phyloP scores from a whole-genome alignment of 2,113 vertebrate species.

The Dicrurus megarhynchus region DNA sequence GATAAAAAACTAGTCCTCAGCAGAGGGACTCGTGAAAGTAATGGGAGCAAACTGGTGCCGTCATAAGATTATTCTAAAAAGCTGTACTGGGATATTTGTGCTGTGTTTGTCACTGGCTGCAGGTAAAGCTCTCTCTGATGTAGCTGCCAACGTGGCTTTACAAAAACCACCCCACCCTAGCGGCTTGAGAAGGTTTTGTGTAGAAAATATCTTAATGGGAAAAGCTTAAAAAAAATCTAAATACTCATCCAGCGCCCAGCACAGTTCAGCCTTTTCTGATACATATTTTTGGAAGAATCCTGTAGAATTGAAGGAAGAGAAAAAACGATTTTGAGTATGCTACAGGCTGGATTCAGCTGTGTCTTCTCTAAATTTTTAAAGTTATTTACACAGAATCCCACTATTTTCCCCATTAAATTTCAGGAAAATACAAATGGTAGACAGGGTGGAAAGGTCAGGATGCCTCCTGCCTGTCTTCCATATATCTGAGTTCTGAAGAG shows the following conservation, averaged over 20 bases:
- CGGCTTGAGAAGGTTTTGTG: background rate
- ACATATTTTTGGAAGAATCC: background rate
- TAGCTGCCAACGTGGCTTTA: background rate
- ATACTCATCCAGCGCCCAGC: background rate
- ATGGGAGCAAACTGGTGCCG: background rate
- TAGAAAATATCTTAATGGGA: background rate
- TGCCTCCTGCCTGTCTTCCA: background rate
- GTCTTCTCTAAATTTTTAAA: background rate
- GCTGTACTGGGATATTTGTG: background rate
- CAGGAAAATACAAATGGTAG: background rate
- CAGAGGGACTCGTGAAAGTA: background rate
- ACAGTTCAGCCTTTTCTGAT: background rate
- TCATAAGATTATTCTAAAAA: background rate
- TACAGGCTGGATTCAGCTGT: background rate
- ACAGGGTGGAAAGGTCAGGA: background rate
- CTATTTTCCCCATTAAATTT: background rate
- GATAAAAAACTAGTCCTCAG: background rate
- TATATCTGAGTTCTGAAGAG: background rate
- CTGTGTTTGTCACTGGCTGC: background rate
- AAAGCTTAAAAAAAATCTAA: background rate
- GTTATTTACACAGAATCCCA: background rate
- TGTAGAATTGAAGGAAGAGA: background rate
- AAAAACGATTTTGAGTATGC: background rate
- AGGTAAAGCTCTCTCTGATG: background rate
- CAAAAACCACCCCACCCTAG: background rate